phyloP scores from a whole-genome alignment of 1,140 invertebrate genomes.

The Leptestheria dahalacensis region DNA sequence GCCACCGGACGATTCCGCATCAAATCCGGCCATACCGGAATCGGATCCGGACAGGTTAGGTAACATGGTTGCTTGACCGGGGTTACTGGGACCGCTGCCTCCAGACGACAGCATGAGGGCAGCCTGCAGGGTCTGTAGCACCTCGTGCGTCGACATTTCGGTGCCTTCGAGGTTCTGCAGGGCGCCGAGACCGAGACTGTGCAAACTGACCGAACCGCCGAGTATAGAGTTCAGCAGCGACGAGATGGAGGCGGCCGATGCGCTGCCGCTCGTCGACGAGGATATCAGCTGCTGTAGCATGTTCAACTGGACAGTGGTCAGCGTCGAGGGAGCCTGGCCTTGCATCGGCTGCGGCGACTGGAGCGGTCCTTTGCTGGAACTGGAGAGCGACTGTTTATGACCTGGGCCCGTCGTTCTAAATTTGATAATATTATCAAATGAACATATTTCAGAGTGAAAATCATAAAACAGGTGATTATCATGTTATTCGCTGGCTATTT shows the following conservation, averaged over 20 bases:
- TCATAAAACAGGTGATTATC: too few species aligned
- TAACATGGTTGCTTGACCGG: conserved; percentile 12
- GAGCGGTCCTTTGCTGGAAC: background rate
- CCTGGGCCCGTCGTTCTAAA: too few species aligned
- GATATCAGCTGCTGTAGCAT: background rate
- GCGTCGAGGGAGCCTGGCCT: too few species aligned
- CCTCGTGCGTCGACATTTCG: conserved; percentile 37
- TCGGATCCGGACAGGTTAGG: background rate
- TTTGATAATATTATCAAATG: too few species aligned
- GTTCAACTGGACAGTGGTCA: background rate
- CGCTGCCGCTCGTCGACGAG: background rate
- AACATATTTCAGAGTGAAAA: too few species aligned
- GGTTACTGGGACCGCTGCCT: conserved; percentile 20
- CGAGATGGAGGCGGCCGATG: background rate
- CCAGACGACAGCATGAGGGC: conserved; percentile 36
- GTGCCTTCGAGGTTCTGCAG: conserved; percentile 30
- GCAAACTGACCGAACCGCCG: background rate
- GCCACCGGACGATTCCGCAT: conserved; percentile 1
- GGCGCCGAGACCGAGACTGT: conserved; percentile 27
- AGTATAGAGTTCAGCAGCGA: background rate
- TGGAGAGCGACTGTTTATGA: background rate
- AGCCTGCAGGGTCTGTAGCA: conserved; percentile 43
- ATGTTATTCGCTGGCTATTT: too few species aligned
- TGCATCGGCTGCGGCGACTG: conserved; percentile 19
- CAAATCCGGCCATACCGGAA: background rate